A percentile compares a stretch with the other conserved stretches of the same genome.
Conservation (phyloP, 2,797 vertebrate species). For the Crax fasciolata region DNA sequence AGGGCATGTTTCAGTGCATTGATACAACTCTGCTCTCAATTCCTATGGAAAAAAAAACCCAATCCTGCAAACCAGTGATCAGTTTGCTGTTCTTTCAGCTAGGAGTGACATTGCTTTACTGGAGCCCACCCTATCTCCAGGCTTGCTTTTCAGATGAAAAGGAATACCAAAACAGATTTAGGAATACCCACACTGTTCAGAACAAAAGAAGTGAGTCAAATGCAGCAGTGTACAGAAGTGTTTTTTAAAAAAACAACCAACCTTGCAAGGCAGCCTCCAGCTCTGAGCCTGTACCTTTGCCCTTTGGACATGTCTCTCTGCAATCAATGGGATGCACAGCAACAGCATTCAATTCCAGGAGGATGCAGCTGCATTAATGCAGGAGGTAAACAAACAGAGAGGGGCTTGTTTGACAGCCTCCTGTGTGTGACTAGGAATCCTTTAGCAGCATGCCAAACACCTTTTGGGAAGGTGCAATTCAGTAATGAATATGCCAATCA, state of each 20-base stretch:
- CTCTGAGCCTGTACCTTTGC: background rate
- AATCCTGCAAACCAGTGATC: background rate
- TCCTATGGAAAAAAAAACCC: background rate
- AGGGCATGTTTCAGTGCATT: background rate
- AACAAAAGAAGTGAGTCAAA: slow-evolving; percentile 1
- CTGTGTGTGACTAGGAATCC: background rate
- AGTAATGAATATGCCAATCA: background rate
- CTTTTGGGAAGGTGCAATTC: background rate
- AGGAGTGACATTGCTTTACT: background rate
- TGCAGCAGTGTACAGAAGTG: background rate
- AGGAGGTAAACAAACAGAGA: background rate
- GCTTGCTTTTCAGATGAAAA: slow-evolving; percentile 2
- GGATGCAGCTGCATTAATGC: background rate
- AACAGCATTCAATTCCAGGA: background rate
- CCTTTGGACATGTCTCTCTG: background rate
- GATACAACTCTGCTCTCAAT: background rate
- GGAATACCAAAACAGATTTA: background rate
- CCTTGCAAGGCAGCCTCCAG: background rate
- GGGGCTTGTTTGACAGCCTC: background rate
- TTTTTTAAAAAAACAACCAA: fast-evolving
- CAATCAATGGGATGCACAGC: background rate
- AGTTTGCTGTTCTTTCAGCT: background rate
- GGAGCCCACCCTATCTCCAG: background rate
- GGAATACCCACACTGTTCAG: background rate
- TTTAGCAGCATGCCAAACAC: background rate